Evolutionary conservation across 2,888 invertebrate genomes (phyloP), one percentile per base, ranked within the genome.

Genomic region (Diarsia dahlii): DNA sequence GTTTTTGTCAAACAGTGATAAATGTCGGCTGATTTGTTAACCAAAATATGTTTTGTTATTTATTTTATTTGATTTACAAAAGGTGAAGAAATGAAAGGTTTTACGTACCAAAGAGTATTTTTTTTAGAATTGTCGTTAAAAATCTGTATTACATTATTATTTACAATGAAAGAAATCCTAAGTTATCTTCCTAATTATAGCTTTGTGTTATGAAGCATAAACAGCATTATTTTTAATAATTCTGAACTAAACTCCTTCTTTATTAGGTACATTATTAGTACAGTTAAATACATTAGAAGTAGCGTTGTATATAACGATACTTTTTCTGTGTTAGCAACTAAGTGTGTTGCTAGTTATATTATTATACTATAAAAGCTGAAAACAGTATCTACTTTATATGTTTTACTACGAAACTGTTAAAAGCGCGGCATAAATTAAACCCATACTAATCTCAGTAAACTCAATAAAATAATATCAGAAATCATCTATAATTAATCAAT

Each of bases 1-100:
- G 58, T 78, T 76, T 83, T 70, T 78, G 66, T 80, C 62, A 68
- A 63, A 71, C 68, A 62, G 9, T 78, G 81, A 84, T 86, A 82
- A 79, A 73, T 48, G 34, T 3, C 34, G 45, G 13, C 69, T 71
- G 71, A 64, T 80, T 80, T 77, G 76, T 73, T 64, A 46, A 71
- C 12, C 64, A 68, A 71, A 81, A 62, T 67, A 58, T 28, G 0
- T 20, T 54, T 65, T 58, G 13, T 50, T 48, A 4, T 60, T 5
- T 1, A 58, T 56, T 80, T 50, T 28, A 28, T 58, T 79, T 62
- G 6, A 58, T 75, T 60, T 39, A 66, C 13, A 45, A 67, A 64
- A 54, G 3, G n/a, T 52, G n/a, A n/a, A 28, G 18, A 60, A 48
- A 58, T 56, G 15, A 46, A 71, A 9, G 0, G 20, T 15, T 71